Base-by-base conservation (phyloP, 2,888 invertebrate species). In the Tuberolachnus salignus region DNA sequence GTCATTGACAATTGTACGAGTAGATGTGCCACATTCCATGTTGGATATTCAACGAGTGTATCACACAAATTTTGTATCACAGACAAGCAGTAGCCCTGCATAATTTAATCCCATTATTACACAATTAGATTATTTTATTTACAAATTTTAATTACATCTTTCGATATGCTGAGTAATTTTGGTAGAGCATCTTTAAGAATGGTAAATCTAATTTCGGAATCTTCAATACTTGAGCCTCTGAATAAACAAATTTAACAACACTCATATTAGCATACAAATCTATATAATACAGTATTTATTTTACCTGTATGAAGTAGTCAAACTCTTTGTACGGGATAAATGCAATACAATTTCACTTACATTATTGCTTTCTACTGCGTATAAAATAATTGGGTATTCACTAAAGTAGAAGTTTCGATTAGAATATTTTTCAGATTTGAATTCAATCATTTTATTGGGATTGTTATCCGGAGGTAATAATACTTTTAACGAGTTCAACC, bases 21-120 rank as follows among this genome's bases (percentile, higher is more conserved):
- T 81, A 97, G 85, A 86, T 97, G 97, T 0, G 94, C 93, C 78
- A 94, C 86, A 0, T 91, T 91, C 96, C 96, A 97, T 0, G 92
- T 90, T 0, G 92, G 92, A 86, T 95, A 91, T 75, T 92, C 90
- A 0, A 89, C 86, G 21, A 95, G 84, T 0, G 88, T 88, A 84
- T 94, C 93, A 84, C 94, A 94, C 1, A 94, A 86, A 83, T 90
- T 92, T 86, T 96, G 95, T 67, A 96, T 87, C 72, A 90, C 91
- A 81, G 88, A 86, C 6, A 90, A 87, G 83, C 89, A 90, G 83
- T 90, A 91, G 87, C 92, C 88, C 88, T 91, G 84, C 34, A 84
- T 84, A 64, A 80, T 53, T 13, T 81, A 74, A 80, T 14, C 26
- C 44, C n/a, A 46, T 74, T 44, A 64, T 63, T 78, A 19, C 0